Percentiles rank a stretch among this genome's conserved stretches.
These are phyloP conservation scores for Amazona vittata DNA, from an alignment of 2,113 vertebrate genomes.

Conservation along the genomic window DNA sequence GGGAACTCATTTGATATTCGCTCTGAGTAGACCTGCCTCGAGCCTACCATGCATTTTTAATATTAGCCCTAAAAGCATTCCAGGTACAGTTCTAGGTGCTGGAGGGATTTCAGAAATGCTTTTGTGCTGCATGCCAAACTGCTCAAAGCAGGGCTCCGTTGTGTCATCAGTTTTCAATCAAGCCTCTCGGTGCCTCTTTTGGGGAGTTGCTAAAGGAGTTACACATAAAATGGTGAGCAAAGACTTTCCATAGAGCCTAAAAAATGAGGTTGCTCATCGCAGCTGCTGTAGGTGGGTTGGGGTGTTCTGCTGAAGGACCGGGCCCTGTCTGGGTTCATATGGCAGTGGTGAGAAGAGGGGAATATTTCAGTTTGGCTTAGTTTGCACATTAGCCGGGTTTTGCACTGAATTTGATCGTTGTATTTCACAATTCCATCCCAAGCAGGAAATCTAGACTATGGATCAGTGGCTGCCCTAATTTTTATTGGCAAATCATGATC, in stretches of 20 bases:
- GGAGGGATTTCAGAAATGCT: conserved; percentile 46
- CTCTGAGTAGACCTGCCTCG: neutral
- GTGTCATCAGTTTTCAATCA: conserved; percentile 55
- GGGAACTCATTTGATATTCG: neutral
- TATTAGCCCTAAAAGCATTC: neutral
- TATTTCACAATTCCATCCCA: neutral
- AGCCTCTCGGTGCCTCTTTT: neutral
- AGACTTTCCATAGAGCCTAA: neutral
- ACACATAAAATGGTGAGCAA: neutral
- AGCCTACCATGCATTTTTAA: neutral
- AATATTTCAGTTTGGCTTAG: neutral
- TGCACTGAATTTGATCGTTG: neutral
- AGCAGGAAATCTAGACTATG: conserved; percentile 31
- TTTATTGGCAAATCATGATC: conserved; percentile 31
- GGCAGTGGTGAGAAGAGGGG: neutral
- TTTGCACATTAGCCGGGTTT: neutral
- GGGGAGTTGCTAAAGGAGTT: neutral
- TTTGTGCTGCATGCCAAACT: conserved; percentile 18
- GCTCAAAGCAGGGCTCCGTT: conserved; percentile 1
- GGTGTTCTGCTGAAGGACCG: neutral
- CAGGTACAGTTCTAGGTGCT: conserved; percentile 20
- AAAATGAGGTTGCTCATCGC: neutral
- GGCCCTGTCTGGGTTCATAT: neutral
- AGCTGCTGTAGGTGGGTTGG: neutral
- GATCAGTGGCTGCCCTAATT: conserved; percentile 39